Evolutionary conservation across 2,888 invertebrate genomes (phyloP).

Genomic region (Adela reaumurella): DNA sequence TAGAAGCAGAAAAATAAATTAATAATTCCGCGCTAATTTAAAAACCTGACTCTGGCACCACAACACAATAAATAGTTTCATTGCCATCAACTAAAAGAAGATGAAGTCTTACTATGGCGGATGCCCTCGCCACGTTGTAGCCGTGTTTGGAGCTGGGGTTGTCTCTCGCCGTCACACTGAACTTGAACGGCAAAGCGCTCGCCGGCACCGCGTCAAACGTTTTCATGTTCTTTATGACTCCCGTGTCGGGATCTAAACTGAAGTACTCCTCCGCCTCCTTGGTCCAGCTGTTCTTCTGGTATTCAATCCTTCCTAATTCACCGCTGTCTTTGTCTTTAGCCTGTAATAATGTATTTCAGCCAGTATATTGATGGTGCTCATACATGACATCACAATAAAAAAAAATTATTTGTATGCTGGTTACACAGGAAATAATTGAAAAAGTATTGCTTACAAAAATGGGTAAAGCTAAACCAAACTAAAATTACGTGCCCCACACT

Average conservation of each 20-base stretch:
- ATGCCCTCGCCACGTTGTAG: conserved; percentile 60
- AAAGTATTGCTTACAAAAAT: neutral
- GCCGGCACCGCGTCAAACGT: conserved; percentile 66
- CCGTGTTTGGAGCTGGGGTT: conserved; percentile 64
- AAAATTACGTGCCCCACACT: too few relatives aligned
- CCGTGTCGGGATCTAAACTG: conserved; percentile 67
- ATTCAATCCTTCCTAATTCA: conserved; percentile 74
- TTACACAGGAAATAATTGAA: conserved; percentile 2
- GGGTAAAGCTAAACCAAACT: too few relatives aligned
- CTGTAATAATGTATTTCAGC: conserved; percentile 23
- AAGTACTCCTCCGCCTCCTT: conserved; percentile 63
- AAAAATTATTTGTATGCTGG: too few relatives aligned
- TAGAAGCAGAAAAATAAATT: too few relatives aligned
- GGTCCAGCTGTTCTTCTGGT: conserved; percentile 52
- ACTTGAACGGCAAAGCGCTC: conserved; percentile 66
- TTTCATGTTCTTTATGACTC: conserved; percentile 71
- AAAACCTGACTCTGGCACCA: too few relatives aligned
- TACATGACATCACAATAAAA: neutral
- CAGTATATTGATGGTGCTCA: neutral
- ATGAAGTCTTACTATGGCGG: conserved; percentile 61
- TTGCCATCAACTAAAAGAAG: neutral
- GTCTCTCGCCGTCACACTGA: conserved; percentile 70
- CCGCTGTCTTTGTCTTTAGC: conserved; percentile 87
- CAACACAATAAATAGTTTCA: too few relatives aligned
- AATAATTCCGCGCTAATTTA: too few relatives aligned